Base-by-base conservation (phyloP, 1,140 invertebrate species). In the Drosophila melanica region DNA sequence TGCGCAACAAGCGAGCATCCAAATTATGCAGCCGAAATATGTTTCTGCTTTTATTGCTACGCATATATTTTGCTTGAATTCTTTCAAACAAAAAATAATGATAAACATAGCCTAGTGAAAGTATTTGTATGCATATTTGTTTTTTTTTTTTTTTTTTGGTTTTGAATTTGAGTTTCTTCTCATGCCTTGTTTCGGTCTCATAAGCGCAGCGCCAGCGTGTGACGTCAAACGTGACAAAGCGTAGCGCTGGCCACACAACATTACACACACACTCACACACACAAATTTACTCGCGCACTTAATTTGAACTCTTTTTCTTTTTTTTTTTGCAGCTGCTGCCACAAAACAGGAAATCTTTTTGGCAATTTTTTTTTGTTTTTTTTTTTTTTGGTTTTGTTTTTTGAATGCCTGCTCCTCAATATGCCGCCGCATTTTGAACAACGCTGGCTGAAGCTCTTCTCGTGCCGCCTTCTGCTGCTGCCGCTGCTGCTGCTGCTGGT, bases 401-500 rank as follows among this genome's bases (percentile, higher is more conserved):
- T 75, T 81, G 71, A 70, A 82, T 89, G 82, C 84, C 51, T 73
- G 41, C 39, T 33, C 39, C 48, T 35, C 84, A 77, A 82, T 39
- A 87, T 87, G 82, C 72, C 65, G 16, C 79, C 81, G 18, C 72
- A 82, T 60, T 89, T 77, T 87, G 84, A 87, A 82, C 75, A 87
- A 82, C 82, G 82, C 68, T 87, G 82, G 82, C 82, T 87, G 51
- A 87, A 82, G 44, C 76, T 87, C 51, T 87, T 87, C 67, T 60
- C 84, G 48, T 48, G 78, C 75, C 53, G 75, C 69, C 78, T 78
- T 47, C 44, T 81, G 64, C 51, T 82, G 44, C 23, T 60, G 63
- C 44, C 77, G 64, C 48, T 79, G 44, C 23, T 60, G 63, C 59
- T 73, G 42, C 65, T 77, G 62, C 75, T 73, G 42, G 60, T 77